Conservation (phyloP, 2,113 vertebrate species). For the Actinemys pallida region DNA sequence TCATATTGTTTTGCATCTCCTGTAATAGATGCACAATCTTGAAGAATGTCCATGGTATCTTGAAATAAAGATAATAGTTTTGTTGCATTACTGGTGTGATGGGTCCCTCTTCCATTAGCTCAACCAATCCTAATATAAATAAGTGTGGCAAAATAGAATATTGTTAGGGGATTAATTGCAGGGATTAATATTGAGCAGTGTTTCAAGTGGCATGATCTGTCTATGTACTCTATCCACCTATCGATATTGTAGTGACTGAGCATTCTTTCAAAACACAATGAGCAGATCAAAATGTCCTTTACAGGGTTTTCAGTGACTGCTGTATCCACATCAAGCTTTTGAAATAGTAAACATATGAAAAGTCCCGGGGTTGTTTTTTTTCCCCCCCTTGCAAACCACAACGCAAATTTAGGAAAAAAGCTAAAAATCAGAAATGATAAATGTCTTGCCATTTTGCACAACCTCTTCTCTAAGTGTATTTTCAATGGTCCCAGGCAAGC, state of each 20-base stretch:
- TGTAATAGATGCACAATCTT: neutral
- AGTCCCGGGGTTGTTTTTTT: neutral
- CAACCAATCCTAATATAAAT: neutral
- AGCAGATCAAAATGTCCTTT: neutral
- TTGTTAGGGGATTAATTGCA: neutral
- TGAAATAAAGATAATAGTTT: neutral
- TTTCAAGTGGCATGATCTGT: neutral
- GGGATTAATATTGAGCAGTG: neutral
- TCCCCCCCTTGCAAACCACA: neutral
- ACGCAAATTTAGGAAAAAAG: neutral
- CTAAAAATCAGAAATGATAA: neutral
- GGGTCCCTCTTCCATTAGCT: neutral
- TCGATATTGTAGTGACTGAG: neutral
- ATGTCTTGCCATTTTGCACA: constrained; percentile 26
- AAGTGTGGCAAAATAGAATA: neutral
- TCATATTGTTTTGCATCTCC: neutral
- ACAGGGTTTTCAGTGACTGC: neutral
- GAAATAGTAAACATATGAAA: neutral
- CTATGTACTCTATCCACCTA: neutral
- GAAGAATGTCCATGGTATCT: neutral
- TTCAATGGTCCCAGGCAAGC: fast-evolving
- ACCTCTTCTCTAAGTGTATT: neutral
- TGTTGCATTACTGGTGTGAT: neutral
- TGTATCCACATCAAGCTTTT: fast-evolving
- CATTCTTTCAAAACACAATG: neutral